Percentiles rank a stretch among this genome's conserved stretches.
Conservation (phyloP, 1,140 invertebrate species). For the Portunus trituberculatus region DNA sequence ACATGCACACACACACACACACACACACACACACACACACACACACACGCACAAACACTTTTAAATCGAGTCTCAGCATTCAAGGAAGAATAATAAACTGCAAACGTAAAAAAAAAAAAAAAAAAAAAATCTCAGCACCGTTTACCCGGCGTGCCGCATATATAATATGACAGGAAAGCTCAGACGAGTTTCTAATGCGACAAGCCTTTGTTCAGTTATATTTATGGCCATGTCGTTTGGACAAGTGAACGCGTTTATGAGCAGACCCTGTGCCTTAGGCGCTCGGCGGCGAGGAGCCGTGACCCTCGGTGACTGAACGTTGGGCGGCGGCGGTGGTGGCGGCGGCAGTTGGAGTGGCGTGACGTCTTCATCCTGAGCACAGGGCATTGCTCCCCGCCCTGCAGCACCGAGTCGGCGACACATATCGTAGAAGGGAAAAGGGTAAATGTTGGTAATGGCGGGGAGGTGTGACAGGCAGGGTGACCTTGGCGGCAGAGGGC, state of each 20-base stretch:
- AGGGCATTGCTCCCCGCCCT: not conserved
- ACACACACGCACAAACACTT: too few species aligned
- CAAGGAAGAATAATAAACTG: too few species aligned
- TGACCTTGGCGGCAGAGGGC: not conserved
- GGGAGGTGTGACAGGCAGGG: constrained; percentile 7
- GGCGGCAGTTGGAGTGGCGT: not conserved
- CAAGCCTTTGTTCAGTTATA: not conserved
- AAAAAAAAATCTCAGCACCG: not conserved
- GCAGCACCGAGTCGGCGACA: not conserved
- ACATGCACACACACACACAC: too few species aligned
- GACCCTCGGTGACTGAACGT: not conserved
- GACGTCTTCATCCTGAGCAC: not conserved
- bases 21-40: too few species aligned
- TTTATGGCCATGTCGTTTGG: not conserved
- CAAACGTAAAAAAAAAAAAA: too few species aligned
- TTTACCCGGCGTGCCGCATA: not conserved
- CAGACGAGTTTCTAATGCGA: not conserved
- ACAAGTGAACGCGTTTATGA: not conserved
- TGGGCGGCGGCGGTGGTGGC: not conserved
- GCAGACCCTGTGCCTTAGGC: not conserved
- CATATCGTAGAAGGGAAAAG: not conserved
- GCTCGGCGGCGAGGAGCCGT: not conserved
- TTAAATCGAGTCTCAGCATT: too few species aligned
- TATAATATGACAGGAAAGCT: not conserved
- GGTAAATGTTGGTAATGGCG: not conserved